Evolutionary conservation across 1,140 invertebrate species (phyloP), one percentile per base, ranked within the genome.

Genomic region (Telenomus remus): DNA sequence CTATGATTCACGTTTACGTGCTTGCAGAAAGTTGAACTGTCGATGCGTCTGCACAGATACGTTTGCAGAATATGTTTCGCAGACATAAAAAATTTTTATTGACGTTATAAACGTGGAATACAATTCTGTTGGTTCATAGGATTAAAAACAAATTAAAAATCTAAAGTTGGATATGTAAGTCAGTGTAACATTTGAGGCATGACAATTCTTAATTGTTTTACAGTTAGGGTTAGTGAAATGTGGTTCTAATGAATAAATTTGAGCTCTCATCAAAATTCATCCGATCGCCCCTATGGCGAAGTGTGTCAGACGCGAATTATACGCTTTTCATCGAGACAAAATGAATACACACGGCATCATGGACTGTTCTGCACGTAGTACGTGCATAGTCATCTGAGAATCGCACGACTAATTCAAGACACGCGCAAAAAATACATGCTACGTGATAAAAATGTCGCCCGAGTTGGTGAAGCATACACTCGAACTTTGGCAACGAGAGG

Each of bases 401-500:
- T 47, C 15, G 48, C 42, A 59, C 53, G 53, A 5, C 34, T 2
- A 33, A 68, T 68, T 68, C 55, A 39, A 68, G 61, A 43, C 44
- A 55, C 46, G 53, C 51, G 46, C 35, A 44, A 42, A 43, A 68
- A 63, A 63, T n/a, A 56, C 14, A 37, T 15, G 35, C 59, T 54
- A 56, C 68, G 57, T 61, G 66, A 70, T 55, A 60, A 61, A 61
- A 63, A 61, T 71, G 56, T 70, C 49, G 46, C 44, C 19, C 37
- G 13, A 51, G 10, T 33, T 10, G 35, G 12, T 15, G 47, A 33
- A 16, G 44, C 48, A 48, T 42, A 27, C n/a, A 8, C 11, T 34
- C 47, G 27, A 11, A 0, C 6, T 43, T 50, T 43, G 44, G 13
- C 43, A 48, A 39, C 63, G 12, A 46, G 47, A 50, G 37, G n/a